Percentiles rank a stretch among this genome's conserved stretches.
phyloP scores from a whole-genome alignment of 2,113 vertebrate species.

The Pongo pygmaeus region DNA sequence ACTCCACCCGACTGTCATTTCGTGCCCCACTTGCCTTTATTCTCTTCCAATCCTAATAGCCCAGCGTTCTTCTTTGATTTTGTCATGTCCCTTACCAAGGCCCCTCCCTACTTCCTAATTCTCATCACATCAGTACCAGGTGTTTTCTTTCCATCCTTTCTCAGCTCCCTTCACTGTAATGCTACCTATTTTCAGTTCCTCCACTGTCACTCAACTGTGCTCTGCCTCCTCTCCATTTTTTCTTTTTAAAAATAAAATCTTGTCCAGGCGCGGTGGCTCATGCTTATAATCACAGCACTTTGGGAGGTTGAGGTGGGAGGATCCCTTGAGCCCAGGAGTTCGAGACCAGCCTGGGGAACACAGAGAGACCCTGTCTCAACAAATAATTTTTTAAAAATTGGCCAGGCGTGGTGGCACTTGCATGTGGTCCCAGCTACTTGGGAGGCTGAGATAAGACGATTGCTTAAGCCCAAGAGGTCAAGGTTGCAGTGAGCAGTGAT shows the following conservation, averaged over 20 bases:
- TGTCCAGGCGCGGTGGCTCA: no score
- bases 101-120: background rate
- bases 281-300: no score
- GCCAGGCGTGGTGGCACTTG: no score
- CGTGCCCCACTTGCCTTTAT: background rate
- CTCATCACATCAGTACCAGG: background rate
- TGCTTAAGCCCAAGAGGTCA: no score
- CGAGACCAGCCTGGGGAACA: no score
- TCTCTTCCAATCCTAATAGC: background rate
- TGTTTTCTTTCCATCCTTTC: background rate
- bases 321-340: no score
- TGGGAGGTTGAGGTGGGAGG: no score
- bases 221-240: background rate
- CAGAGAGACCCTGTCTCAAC: no score
- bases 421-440: no score
- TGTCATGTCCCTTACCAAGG: background rate
- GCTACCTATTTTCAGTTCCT: constrained; percentile 58
- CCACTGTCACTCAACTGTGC: background rate
- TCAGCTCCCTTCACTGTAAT: background rate
- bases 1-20: background rate
- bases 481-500: no score
- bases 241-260: background rate
- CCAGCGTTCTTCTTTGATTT: background rate
- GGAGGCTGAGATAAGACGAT: no score
- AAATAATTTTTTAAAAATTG: no score